phyloP scores from a whole-genome alignment of 2,888 invertebrate species.

The Furcula furcula region DNA sequence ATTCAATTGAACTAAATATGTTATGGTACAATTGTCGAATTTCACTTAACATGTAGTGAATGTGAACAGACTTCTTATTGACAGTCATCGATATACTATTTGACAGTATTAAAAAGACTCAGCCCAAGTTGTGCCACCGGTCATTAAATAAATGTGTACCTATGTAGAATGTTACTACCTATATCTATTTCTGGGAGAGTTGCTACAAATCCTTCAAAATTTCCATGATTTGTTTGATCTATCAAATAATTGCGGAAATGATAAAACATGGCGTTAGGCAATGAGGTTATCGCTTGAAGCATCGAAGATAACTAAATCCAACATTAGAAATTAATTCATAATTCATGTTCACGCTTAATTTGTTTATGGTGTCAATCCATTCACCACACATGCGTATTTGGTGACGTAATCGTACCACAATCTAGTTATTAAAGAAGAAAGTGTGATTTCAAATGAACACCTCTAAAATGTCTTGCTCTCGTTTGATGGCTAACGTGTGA shows the following conservation, averaged over 20 bases:
- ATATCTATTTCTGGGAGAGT: too few relatives aligned
- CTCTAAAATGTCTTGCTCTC: slow-evolving; percentile 15
- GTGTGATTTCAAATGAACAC: slow-evolving; percentile 32
- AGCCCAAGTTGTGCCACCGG: too few relatives aligned
- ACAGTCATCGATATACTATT: too few relatives aligned
- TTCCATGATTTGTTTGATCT: too few relatives aligned
- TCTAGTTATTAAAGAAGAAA: slow-evolving; percentile 31
- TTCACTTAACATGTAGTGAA: not conserved
- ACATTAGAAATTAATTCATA: not conserved
- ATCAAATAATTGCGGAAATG: too few relatives aligned
- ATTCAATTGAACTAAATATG: slow-evolving; percentile 18
- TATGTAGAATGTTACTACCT: too few relatives aligned
- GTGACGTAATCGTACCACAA: slow-evolving; percentile 5
- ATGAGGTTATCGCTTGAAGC: too few relatives aligned
- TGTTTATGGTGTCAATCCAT: slow-evolving; percentile 7
- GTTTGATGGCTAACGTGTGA: not conserved
- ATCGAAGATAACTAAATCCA: too few relatives aligned
- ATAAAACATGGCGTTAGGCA: too few relatives aligned
- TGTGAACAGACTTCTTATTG: not conserved
- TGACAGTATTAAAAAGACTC: too few relatives aligned
- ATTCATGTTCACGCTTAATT: not conserved
- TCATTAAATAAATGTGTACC: too few relatives aligned
- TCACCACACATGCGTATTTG: slow-evolving; percentile 1
- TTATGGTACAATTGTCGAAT: not conserved
- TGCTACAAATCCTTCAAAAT: too few relatives aligned